Base-by-base conservation (phyloP, 2,797 vertebrate genomes). In the Coluber constrictor region DNA sequence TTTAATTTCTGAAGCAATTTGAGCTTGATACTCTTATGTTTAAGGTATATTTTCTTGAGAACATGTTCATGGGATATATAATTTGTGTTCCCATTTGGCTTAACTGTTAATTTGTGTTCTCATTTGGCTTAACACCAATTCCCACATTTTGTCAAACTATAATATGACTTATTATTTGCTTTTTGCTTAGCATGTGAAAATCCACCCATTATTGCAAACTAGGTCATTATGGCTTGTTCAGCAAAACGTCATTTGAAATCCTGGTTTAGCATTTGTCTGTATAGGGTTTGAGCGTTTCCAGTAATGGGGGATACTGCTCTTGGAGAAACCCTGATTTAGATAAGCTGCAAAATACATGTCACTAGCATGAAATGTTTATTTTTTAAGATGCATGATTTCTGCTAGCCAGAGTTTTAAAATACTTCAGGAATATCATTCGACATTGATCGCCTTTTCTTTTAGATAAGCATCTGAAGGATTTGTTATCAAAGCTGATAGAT, bases 401-500 rank as follows among this genome's bases (percentile, higher is more conserved):
- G 15, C 6, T 4, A 4, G 23, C 43, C 56, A 6, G 4, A 92
- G 20, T 37, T 32, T 37, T 74, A 56, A 86, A 90, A 79, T 92
- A 10, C 0, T 61, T 74, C 86, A 91, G 93, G 60, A 90, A 59
- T 66, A 5, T 3, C 74, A 83, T 29, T 94, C 13, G 89, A 70
- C 61, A 93, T 96, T 47, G 70, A 12, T 29, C 25, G 96, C 88
- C n/a, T 95, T 95, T 91, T 51, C 96, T 92, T 96, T 92, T 92
- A 99, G 99, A 98, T 97, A 99, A 99, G 96, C 96, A 97, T 90
- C 93, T 99, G 96, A 99, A 99, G 97, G 98, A 98, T 56, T 97
- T 99, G 89, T 97, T 99, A 86, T 97, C 97, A 83, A 97, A 96
- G 93, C 97, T 99, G 95, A 94, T 99, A 94, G 98, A 98, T 91